Base-by-base conservation (phyloP, 2,797 vertebrate genomes). In the Bradypodion pumilum region DNA sequence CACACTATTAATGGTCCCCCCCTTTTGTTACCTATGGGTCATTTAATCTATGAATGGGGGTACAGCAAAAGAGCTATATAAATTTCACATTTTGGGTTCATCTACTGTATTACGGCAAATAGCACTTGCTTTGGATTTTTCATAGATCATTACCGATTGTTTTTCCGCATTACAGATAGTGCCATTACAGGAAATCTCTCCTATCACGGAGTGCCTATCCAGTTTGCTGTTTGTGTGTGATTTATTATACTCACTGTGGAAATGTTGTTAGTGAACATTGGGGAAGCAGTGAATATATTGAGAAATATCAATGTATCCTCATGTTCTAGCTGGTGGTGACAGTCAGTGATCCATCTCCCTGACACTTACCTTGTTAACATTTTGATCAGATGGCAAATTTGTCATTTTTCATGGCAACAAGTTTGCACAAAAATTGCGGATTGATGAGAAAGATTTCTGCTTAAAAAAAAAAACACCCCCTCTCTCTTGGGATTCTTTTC, bases 331-430 rank as follows among this genome's bases (percentile, higher is more conserved):
- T 96, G 88, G 89, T 92, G 88, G 93, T 96, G 96, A 97, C 97
- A 97, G 96, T 96, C 94, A 94, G 93, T 95, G 95, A 97, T 98
- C 97, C 96, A 97, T 98, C 97, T 98, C 96, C 2, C 93, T 97
- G 97, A 97, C 97, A 97, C 94, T 97, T 96, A 97, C 97, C 97
- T 97, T 97, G 97, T 97, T 98, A 97, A 97, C 96, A 97, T 97
- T 97, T 97, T 97, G 97, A 98, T 98, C 96, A 97, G 96, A 96
- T 96, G 96, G 96, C 95, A 96, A 96, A 98, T 97, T 97, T 96
- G 95, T 97, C 96, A 97, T 97, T 97, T 97, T 96, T 97, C 96
- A 96, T 93, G 91, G 94, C 96, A 95, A 95, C 94, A 94, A 96
- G 95, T 96, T 96, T 97, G 94, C 94, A 94, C 96, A 96, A 95